Evolutionary conservation across 2,113 vertebrate genomes (phyloP).

Genomic region (Acrocephalus kingi): DNA sequence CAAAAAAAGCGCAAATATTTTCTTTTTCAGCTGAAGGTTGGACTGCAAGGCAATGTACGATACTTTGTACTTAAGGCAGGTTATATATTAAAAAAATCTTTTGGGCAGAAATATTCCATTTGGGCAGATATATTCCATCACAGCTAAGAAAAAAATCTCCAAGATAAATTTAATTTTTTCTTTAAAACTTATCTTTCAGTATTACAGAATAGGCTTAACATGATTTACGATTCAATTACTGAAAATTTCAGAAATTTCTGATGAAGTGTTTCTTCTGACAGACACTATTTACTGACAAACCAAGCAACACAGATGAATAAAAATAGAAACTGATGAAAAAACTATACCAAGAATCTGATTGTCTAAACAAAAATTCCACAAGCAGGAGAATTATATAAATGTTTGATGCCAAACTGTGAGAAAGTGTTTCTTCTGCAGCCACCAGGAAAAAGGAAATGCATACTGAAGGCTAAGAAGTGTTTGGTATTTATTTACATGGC

Average conservation of each 20-base stretch:
- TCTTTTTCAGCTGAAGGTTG: neutral
- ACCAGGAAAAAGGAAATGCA: conserved; percentile 62
- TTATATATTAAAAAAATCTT: neutral
- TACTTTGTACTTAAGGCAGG: neutral
- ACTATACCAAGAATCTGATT: conserved; percentile 2
- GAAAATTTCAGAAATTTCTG: neutral
- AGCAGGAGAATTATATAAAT: conserved; percentile 19
- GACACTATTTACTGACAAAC: conserved; percentile 8
- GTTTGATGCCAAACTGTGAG: conserved; percentile 52
- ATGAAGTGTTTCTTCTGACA: neutral
- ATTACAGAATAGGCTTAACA: neutral
- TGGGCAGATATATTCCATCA: neutral
- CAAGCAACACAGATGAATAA: neutral
- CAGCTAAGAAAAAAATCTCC: neutral
- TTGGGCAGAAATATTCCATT: neutral
- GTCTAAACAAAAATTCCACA: conserved; percentile 42
- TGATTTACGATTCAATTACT: neutral
- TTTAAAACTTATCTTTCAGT: neutral
- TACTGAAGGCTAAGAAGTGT: conserved; percentile 57
- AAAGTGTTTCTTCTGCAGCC: conserved; percentile 59
- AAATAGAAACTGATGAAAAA: conserved; percentile 33
- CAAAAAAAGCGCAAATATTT: neutral
- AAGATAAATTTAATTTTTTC: neutral
- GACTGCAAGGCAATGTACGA: neutral
- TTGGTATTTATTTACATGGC: conserved; percentile 60